phyloP scores from a whole-genome alignment of 2,113 vertebrate species.

The Columba livia region DNA sequence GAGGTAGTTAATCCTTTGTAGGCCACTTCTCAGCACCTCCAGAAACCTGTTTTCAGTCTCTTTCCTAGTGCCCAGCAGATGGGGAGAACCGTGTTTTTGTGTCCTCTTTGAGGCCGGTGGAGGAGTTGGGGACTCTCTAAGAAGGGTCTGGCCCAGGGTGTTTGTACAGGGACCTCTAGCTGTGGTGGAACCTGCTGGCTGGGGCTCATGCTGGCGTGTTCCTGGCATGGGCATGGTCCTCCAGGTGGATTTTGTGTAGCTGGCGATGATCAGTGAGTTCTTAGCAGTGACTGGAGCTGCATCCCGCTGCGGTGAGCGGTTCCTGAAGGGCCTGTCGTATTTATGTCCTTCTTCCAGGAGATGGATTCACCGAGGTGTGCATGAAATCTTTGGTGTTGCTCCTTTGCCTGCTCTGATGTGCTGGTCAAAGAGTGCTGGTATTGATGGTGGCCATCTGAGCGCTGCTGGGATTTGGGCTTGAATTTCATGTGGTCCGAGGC shows the following conservation, averaged over 20 bases:
- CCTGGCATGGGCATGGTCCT: background rate
- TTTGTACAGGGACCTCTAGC: background rate
- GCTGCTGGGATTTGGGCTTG: accelerated
- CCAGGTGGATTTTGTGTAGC: background rate
- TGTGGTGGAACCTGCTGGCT: background rate
- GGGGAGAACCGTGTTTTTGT: accelerated
- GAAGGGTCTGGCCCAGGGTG: background rate
- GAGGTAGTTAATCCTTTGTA: too few relatives aligned
- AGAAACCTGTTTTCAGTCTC: background rate
- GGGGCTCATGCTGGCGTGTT: background rate
- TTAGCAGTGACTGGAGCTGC: background rate
- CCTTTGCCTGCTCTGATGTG: background rate
- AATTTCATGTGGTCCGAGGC: background rate
- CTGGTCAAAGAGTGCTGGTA: background rate
- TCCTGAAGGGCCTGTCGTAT: background rate
- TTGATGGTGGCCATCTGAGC: background rate
- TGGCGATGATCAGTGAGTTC: background rate
- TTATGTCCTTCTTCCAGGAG: background rate
- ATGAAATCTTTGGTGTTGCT: background rate
- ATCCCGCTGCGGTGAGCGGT: accelerated
- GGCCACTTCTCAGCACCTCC: background rate
- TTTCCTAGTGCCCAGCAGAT: background rate
- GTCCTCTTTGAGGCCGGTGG: background rate
- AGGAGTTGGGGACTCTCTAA: background rate
- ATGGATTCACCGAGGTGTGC: accelerated